Conservation (phyloP, 2,888 invertebrate genomes). For the Druceiella hillmani region DNA sequence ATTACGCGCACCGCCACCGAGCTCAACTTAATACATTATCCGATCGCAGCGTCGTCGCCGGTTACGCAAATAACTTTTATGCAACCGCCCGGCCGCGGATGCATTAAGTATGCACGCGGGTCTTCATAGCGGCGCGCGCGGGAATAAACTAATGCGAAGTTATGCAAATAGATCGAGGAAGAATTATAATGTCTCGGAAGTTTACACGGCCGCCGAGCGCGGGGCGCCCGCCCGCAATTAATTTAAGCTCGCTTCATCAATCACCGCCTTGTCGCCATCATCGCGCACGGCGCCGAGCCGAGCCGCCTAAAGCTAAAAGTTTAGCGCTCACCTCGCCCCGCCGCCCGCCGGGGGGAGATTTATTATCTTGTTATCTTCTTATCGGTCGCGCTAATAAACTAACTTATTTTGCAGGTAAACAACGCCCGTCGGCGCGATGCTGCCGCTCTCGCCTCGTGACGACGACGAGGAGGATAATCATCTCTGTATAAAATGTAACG, state of each 20-base stretch:
- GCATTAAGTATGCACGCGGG: too few relatives aligned
- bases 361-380: constrained; percentile 23
- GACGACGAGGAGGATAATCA: constrained; percentile 80
- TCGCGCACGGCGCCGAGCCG: constrained; percentile 16
- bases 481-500: constrained; percentile 81
- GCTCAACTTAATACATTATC: too few relatives aligned
- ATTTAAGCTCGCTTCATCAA: constrained; percentile 25
- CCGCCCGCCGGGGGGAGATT: constrained; percentile 17
- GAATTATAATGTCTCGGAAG: too few relatives aligned
- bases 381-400: constrained; percentile 19
- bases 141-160: too few relatives aligned
- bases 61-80: too few relatives aligned
- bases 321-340: constrained; percentile 14
- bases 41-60: too few relatives aligned
- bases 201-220: not conserved
- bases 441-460: constrained; percentile 38
- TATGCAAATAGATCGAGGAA: too few relatives aligned
- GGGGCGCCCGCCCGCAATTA: constrained; percentile 19
- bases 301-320: constrained; percentile 20
- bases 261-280: constrained; percentile 23
- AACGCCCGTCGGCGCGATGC: constrained; percentile 36
- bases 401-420: constrained; percentile 18
- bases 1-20: too few relatives aligned
- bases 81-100: too few relatives aligned
- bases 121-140: too few relatives aligned